Conservation (phyloP, 2,113 vertebrate species). For the Syrrhaptes paradoxus region DNA sequence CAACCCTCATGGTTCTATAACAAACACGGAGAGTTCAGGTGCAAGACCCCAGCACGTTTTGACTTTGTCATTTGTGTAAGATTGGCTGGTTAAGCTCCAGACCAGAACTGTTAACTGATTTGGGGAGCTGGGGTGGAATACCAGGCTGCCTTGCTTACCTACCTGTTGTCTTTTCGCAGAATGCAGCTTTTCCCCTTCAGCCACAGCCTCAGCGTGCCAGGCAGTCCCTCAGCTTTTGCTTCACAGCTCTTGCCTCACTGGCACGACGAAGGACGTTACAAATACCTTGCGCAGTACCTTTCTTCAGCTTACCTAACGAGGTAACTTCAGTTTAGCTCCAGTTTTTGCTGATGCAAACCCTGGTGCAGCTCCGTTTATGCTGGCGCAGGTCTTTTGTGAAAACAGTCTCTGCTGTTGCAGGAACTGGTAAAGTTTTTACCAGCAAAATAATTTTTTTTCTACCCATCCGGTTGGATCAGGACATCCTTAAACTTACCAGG, state of each 20-base stretch:
- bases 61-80: not conserved
- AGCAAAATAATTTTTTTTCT: not conserved
- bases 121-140: not conserved
- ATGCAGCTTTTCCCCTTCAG: not conserved
- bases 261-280: rapidly evolving
- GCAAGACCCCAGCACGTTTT: rapidly evolving
- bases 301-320: not conserved
- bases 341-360: not conserved
- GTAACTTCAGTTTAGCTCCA: not conserved
- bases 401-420: not conserved
- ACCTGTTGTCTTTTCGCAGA: rapidly evolving
- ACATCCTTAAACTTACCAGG: not conserved
- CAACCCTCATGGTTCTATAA: too few relatives aligned
- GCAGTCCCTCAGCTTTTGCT: not conserved
- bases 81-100: not conserved
- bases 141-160: not conserved
- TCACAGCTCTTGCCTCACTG: not conserved
- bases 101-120: rapidly evolving
- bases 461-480: not conserved
- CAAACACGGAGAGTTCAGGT: rapidly evolving
- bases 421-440: not conserved
- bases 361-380: not conserved
- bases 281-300: not conserved
- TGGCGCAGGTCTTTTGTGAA: not conserved
- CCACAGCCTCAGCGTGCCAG: not conserved